Conservation (phyloP, 1,140 invertebrate species). For the Dryas iulia region DNA sequence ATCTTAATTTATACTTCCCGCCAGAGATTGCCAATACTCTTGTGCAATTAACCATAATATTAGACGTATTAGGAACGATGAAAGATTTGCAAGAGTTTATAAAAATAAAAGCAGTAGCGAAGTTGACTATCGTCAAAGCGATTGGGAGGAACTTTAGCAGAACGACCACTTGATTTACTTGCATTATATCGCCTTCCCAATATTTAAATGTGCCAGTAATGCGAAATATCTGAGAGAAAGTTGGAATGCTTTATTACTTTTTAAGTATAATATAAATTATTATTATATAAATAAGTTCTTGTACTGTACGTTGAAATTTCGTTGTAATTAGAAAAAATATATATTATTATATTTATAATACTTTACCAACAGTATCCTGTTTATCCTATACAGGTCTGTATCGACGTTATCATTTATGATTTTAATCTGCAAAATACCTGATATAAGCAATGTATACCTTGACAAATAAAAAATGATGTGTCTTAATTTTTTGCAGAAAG, state of each 20-base stretch:
- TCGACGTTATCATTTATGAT: slow-evolving; percentile 54
- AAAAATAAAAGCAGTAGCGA: slow-evolving; percentile 55
- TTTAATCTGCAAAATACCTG: slow-evolving; percentile 57
- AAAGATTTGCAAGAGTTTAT: slow-evolving; percentile 48
- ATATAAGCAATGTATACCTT: too few relatives aligned
- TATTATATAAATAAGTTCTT: too few relatives aligned
- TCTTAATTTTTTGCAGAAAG: too few relatives aligned
- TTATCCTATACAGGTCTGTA: slow-evolving; percentile 58
- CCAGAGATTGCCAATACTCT: slow-evolving; percentile 38
- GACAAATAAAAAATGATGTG: too few relatives aligned
- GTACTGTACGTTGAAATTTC: too few relatives aligned
- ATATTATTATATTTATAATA: too few relatives aligned
- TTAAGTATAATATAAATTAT: too few relatives aligned
- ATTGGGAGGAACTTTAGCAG: slow-evolving; percentile 64
- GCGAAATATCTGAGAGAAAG: slow-evolving; percentile 65
- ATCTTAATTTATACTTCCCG: slow-evolving; percentile 35
- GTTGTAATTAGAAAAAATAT: too few relatives aligned
- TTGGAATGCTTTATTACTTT: slow-evolving; percentile 6
- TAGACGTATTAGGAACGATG: slow-evolving; percentile 22
- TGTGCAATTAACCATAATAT: slow-evolving; percentile 52
- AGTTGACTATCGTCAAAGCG: slow-evolving; percentile 56
- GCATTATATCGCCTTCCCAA: slow-evolving; percentile 69
- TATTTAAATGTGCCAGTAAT: slow-evolving; percentile 59
- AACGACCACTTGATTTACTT: slow-evolving; percentile 51
- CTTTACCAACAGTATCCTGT: slow-evolving; percentile 58